phyloP scores from a whole-genome alignment of 2,888 invertebrate genomes.

The Aspidiotus rigidus region DNA sequence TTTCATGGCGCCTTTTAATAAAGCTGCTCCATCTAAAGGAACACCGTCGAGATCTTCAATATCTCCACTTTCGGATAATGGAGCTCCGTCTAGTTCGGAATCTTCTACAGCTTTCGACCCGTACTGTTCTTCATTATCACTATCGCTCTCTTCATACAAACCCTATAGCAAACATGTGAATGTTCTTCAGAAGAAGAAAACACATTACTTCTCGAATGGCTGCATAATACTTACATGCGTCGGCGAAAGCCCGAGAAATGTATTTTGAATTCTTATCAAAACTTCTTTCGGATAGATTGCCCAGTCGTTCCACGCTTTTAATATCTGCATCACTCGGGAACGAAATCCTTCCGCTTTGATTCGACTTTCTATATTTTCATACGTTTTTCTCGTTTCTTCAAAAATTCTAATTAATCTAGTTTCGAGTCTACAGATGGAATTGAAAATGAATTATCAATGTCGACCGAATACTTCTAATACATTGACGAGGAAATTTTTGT shows the following conservation, averaged over 20 bases:
- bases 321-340: slow-evolving; percentile 73
- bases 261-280: slow-evolving; percentile 74
- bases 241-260: slow-evolving; percentile 67
- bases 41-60: slow-evolving; percentile 52
- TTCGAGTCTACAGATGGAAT: slow-evolving; percentile 59
- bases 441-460: neutral
- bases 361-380: slow-evolving; percentile 66
- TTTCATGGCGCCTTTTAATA: slow-evolving; percentile 61
- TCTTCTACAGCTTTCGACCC: slow-evolving; percentile 28
- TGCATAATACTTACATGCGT: slow-evolving; percentile 26
- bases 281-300: slow-evolving; percentile 90
- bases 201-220: neutral
- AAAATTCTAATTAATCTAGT: slow-evolving; percentile 68
- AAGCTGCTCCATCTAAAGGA: slow-evolving; percentile 70
- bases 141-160: slow-evolving; percentile 23
- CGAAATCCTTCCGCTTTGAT: slow-evolving; percentile 95
- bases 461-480: neutral
- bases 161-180: neutral
- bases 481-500: neutral
- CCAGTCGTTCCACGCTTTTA: slow-evolving; percentile 97
- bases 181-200: neutral
- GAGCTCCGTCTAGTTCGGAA: slow-evolving; percentile 52
- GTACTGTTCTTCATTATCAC: slow-evolving; percentile 25
- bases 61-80: slow-evolving; percentile 47
- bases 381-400: slow-evolving; percentile 60